These are phyloP conservation scores for Oplegnathus fasciatus DNA, from an alignment of 2,113 vertebrate species.

Conservation along the genomic window DNA sequence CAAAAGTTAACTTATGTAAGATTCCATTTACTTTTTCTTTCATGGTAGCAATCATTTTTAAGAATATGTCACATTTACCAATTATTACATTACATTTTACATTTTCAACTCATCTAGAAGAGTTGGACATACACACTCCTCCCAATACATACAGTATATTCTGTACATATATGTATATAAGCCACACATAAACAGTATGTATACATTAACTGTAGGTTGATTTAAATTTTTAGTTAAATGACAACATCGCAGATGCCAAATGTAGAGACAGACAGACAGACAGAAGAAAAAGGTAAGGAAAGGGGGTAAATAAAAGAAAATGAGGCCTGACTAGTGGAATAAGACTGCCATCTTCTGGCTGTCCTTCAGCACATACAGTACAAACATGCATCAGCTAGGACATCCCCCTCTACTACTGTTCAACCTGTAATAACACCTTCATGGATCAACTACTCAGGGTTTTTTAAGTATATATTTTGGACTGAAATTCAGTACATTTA, in stretches of 20 bases:
- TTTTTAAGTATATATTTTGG: not conserved
- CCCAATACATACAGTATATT: not conserved
- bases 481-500: not conserved
- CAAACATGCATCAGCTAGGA: not conserved
- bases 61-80: not conserved
- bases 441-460: not conserved
- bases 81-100: no score
- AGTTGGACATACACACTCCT: not conserved
- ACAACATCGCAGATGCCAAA: slow-evolving; percentile 14
- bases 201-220: not conserved
- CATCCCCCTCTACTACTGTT: not conserved
- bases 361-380: not conserved
- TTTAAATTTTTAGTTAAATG: slow-evolving; percentile 16
- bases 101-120: not conserved
- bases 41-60: not conserved
- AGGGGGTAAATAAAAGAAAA: not conserved
- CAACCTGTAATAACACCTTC: not conserved
- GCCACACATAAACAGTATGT: not conserved
- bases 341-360: slow-evolving; percentile 83
- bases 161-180: no score
- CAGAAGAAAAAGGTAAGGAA: not conserved
- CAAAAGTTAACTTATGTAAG: not conserved
- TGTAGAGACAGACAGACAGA: not conserved
- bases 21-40: not conserved
- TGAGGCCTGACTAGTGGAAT: slow-evolving; percentile 47